phyloP scores from a whole-genome alignment of 2,888 invertebrate species.

The Limnephilus marmoratus region DNA sequence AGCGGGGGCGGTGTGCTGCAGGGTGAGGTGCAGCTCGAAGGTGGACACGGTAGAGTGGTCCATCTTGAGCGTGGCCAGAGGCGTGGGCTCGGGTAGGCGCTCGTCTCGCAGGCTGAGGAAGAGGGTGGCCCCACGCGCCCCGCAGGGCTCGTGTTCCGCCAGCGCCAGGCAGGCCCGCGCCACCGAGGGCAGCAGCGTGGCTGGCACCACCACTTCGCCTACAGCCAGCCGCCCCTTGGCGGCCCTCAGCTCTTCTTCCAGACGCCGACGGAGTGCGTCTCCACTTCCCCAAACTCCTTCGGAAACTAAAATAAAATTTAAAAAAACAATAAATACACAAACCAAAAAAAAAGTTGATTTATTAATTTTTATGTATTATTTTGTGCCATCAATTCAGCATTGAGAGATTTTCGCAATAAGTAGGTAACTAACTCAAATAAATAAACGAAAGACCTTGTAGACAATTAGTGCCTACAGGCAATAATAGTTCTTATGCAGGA shows the following conservation, averaged over 20 bases:
- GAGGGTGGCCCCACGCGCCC: conserved; percentile 90
- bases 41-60: conserved; percentile 93
- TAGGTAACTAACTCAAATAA: neutral
- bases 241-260: conserved; percentile 87
- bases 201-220: conserved; percentile 91
- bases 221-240: conserved; percentile 89
- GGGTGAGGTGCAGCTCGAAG: conserved; percentile 92
- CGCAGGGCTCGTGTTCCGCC: conserved; percentile 94
- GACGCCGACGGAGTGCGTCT: conserved; percentile 83
- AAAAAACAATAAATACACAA: conserved; percentile 26
- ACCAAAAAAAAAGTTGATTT: neutral
- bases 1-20: conserved; percentile 90
- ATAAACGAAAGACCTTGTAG: neutral
- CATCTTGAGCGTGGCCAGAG: conserved; percentile 89
- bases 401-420: neutral
- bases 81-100: conserved; percentile 79
- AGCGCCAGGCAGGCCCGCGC: conserved; percentile 88
- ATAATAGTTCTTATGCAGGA: neutral
- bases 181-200: conserved; percentile 87
- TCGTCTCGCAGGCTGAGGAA: conserved; percentile 89
- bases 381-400: neutral
- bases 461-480: neutral
- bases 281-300: conserved; percentile 61
- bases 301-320: conserved; percentile 58
- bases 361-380: neutral